phyloP scores from a whole-genome alignment of 2,113 vertebrate species.

The Lipotes vexillifer region DNA sequence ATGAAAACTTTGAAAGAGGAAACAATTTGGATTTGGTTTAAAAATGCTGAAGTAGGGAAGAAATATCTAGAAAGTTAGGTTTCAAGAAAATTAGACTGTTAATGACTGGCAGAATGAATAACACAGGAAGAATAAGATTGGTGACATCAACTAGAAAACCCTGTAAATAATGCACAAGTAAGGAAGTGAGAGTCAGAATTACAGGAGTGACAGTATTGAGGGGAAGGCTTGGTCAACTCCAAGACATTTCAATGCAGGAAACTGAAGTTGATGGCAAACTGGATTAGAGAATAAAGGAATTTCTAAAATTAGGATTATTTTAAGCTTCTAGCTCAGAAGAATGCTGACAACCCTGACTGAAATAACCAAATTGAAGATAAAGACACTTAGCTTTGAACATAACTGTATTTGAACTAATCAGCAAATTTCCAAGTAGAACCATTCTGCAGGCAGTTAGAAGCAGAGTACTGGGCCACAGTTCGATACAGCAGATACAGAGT shows the following conservation, averaged over 20 bases:
- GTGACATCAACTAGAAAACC: not conserved
- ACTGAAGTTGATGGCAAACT: not conserved
- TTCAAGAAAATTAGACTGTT: not conserved
- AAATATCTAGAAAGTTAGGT: not conserved
- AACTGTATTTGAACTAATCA: not conserved
- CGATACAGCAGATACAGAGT: not conserved
- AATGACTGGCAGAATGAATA: not conserved
- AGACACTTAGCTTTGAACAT: not conserved
- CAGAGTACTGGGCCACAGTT: fast-evolving
- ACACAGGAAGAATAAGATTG: not conserved
- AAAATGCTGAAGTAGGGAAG: not conserved
- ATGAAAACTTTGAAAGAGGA: not conserved
- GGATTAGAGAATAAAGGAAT: not conserved
- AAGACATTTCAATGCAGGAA: not conserved
- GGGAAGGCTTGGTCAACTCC: not conserved
- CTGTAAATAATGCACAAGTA: not conserved
- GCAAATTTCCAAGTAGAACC: not conserved
- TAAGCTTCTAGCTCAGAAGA: not conserved
- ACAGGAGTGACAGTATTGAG: not conserved
- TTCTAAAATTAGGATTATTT: not conserved
- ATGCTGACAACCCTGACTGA: not conserved
- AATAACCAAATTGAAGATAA: not conserved
- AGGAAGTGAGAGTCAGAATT: not conserved
- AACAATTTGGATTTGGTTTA: not conserved
- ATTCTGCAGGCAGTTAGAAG: not conserved